Base-by-base conservation (phyloP, 2,888 invertebrate species). In the Conops quadrifasciatus region DNA sequence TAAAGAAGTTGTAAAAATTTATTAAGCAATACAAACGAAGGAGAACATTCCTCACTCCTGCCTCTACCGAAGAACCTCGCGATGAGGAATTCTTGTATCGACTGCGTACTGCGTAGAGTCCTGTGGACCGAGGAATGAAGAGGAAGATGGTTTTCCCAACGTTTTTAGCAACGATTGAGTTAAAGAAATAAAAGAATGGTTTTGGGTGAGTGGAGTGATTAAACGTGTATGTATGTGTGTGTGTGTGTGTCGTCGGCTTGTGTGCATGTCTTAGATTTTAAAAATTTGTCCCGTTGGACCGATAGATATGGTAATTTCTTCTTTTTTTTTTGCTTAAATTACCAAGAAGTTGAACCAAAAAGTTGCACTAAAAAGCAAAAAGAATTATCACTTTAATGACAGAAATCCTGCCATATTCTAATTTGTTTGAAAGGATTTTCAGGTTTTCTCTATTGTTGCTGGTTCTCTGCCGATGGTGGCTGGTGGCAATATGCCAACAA, bases 381-480 rank as follows among this genome's bases (percentile, higher is more conserved):
- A 28, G 16, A 58, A 26, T 58, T 26, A 28, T 21, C 58, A 21
- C 28, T 15, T 28, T 28, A 26, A 58, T 58, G 58, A 58, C 53
- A 53, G 53, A 58, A 49, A 47, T 68, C 36, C 53, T 45, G 36
- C 28, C 63, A 71, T 36, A 36, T 67, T 58, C 56, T 51, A 56
- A 67, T 60, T 71, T 67, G 53, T 67, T 63, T 71, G 64, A 63
- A 66, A 71, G 43, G 53, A n/a, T 71, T 56, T 24, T 24, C 51
- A 19, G 28, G 43, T 60, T 69, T 60, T 62, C 28, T 58, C 56
- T 56, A 56, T 67, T 67, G 58, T 68, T 60, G 60, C n/a, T 2
- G 24, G 45, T 59, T 67, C 21, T 47, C 72, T 72, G 76, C 80
- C 78, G 76, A 73, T 70, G 56, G 68, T 71, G 72, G 67, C 58